Percentiles rank a stretch among this genome's conserved stretches.
Conservation (phyloP, 2,888 invertebrate genomes). For the Ochropleura leucogaster region DNA sequence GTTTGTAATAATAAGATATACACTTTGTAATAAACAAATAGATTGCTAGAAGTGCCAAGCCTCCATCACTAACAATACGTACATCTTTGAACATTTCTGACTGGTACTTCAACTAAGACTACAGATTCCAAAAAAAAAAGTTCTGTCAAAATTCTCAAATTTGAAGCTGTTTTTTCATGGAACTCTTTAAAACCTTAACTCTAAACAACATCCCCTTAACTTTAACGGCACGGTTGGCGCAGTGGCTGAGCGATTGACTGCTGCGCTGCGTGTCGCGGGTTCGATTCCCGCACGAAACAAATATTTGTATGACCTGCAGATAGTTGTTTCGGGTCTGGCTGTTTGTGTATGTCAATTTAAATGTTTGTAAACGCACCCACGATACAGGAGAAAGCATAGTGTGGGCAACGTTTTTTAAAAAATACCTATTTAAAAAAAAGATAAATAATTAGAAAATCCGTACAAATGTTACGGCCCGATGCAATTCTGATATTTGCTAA, state of each 20-base stretch:
- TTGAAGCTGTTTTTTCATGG: neutral
- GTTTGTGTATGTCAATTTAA: too few relatives aligned
- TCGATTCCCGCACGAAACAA: too few relatives aligned
- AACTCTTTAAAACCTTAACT: neutral
- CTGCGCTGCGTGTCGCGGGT: too few relatives aligned
- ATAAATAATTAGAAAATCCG: neutral
- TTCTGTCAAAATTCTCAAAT: neutral
- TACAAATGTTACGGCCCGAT: neutral
- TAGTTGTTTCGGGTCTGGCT: too few relatives aligned
- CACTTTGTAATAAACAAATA: neutral
- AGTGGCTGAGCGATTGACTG: too few relatives aligned
- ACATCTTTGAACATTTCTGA: neutral
- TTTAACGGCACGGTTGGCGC: too few relatives aligned
- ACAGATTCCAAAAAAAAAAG: neutral
- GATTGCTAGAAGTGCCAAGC: neutral
- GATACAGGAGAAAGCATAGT: too few relatives aligned
- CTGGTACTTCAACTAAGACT: neutral
- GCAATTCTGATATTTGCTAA: neutral
- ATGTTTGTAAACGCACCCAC: too few relatives aligned
- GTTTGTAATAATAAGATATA: conserved; percentile 23
- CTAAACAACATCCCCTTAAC: neutral
- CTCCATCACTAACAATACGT: neutral
- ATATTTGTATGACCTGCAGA: too few relatives aligned
- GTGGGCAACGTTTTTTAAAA: too few relatives aligned
- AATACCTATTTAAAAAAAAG: too few relatives aligned